A percentile compares a stretch with the other conserved stretches of the same genome.
Conservation (phyloP, 1,140 invertebrate genomes). For the Euborellia annulipes region DNA sequence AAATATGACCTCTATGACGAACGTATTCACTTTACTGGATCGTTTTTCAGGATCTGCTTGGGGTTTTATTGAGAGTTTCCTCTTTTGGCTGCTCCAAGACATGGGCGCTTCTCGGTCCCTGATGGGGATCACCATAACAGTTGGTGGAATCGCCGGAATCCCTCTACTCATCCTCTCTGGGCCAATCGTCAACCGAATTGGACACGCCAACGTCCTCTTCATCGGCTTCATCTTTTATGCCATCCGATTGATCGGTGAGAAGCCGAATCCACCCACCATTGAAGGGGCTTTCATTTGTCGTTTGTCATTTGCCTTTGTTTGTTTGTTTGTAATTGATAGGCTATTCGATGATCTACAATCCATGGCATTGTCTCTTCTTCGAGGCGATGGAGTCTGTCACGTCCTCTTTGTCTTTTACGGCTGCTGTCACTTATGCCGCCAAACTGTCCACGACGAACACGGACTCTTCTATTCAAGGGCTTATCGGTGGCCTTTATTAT, state of each 20-base stretch:
- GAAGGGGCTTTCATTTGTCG: neutral
- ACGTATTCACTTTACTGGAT: no score
- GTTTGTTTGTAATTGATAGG: constrained; percentile 28
- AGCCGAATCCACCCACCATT: no score
- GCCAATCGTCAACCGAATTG: constrained; percentile 57
- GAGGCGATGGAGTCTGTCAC: constrained; percentile 73
- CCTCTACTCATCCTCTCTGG: constrained; percentile 61
- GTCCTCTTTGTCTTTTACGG: constrained; percentile 64
- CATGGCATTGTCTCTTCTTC: constrained; percentile 64
- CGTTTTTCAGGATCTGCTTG: constrained; percentile 48
- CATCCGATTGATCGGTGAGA: constrained; percentile 51
- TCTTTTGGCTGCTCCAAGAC: constrained; percentile 74
- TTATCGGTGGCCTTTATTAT: constrained; percentile 64
- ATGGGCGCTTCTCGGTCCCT: constrained; percentile 58
- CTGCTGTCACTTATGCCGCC: constrained; percentile 66
- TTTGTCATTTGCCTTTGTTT: neutral
- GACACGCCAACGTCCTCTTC: constrained; percentile 68
- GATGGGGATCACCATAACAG: constrained; percentile 70
- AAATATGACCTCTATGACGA: no score
- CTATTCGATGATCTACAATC: constrained; percentile 66
- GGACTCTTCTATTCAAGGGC: constrained; percentile 64
- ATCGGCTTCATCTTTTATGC: constrained; percentile 62
- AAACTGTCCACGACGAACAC: constrained; percentile 62
- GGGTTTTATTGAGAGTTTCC: constrained; percentile 73
- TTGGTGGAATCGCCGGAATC: constrained; percentile 59